phyloP scores from a whole-genome alignment of 2,888 invertebrate genomes.

The Megalurothrips usitatus region DNA sequence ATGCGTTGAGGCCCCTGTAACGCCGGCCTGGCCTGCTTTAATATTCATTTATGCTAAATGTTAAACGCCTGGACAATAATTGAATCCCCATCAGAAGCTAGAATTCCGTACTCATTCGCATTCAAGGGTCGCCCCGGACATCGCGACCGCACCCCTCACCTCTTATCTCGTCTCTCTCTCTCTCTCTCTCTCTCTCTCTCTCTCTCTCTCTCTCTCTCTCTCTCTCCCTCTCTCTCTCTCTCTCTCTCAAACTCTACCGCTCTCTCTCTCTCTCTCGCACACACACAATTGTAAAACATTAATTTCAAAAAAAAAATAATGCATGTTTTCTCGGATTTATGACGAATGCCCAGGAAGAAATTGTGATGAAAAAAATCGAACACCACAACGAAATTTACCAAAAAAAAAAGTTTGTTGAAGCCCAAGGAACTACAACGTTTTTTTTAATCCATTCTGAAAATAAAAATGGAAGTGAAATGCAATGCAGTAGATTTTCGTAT shows the following conservation, averaged over 20 bases:
- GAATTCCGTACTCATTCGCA: constrained; percentile 11
- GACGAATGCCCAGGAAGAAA: too few species aligned
- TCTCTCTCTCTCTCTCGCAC: neutral
- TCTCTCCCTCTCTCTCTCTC: too few species aligned
- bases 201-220: neutral
- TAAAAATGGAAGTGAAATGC: too few species aligned
- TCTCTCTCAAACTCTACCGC: too few species aligned
- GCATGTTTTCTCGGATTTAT: too few species aligned
- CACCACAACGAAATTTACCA: too few species aligned
- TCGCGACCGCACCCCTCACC: neutral
- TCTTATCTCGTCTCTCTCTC: neutral
- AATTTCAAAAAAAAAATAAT: too few species aligned
- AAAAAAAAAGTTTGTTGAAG: too few species aligned
- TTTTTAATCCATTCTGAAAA: too few species aligned
- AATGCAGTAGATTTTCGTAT: too few species aligned
- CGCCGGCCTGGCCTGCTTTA: neutral
- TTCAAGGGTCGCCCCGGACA: neutral
- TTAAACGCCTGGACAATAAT: constrained; percentile 7
- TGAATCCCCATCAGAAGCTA: neutral
- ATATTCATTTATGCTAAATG: constrained; percentile 18
- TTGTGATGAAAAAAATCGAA: too few species aligned
- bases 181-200: neutral
- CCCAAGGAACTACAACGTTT: too few species aligned
- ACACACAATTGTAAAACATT: neutral
- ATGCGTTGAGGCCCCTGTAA: neutral